A percentile compares a stretch with the other conserved stretches of the same genome.
Evolutionary conservation across 2,888 invertebrate species (phyloP).

Genomic region (Nomada lathburiana): DNA sequence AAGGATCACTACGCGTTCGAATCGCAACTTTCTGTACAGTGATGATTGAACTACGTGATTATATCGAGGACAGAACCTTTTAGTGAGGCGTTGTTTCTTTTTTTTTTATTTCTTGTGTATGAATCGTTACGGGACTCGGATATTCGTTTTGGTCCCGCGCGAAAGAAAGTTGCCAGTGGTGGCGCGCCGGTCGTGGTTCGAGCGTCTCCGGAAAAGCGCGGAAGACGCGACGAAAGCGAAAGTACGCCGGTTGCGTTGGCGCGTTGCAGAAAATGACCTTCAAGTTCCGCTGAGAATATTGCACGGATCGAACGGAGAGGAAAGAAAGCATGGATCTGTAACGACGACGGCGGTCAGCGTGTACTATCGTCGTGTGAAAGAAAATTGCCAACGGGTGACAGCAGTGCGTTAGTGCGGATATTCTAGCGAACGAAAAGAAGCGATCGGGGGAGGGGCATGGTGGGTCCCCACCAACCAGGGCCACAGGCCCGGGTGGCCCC

Average conservation of each 20-base stretch:
- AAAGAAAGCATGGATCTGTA: slow-evolving; percentile 33
- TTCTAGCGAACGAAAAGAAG: slow-evolving; percentile 35
- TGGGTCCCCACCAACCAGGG: slow-evolving; percentile 78
- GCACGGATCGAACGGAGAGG: background rate
- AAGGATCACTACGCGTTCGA: too few species aligned
- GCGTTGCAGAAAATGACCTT: slow-evolving; percentile 71
- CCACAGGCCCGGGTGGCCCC: slow-evolving; percentile 76
- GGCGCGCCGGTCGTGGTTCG: slow-evolving; percentile 5
- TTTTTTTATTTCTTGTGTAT: background rate
- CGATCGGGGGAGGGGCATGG: slow-evolving; percentile 72
- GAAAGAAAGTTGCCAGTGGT: slow-evolving; percentile 23
- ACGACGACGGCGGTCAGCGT: background rate
- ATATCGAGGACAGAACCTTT: background rate
- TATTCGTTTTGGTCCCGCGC: slow-evolving; percentile 6
- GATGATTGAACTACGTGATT: background rate
- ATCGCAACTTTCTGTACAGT: background rate
- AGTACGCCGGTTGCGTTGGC: slow-evolving; percentile 24
- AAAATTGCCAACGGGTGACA: background rate
- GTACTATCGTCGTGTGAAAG: slow-evolving; percentile 2
- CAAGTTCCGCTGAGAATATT: slow-evolving; percentile 71
- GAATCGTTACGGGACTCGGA: slow-evolving; percentile 21
- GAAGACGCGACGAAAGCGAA: slow-evolving; percentile 32
- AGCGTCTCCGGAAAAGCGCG: slow-evolving; percentile 28
- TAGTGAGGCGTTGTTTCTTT: background rate
- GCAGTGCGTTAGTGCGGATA: slow-evolving; percentile 50